Base-by-base conservation (phyloP, 2,888 invertebrate species). In the Eupeodes latifasciatus region DNA sequence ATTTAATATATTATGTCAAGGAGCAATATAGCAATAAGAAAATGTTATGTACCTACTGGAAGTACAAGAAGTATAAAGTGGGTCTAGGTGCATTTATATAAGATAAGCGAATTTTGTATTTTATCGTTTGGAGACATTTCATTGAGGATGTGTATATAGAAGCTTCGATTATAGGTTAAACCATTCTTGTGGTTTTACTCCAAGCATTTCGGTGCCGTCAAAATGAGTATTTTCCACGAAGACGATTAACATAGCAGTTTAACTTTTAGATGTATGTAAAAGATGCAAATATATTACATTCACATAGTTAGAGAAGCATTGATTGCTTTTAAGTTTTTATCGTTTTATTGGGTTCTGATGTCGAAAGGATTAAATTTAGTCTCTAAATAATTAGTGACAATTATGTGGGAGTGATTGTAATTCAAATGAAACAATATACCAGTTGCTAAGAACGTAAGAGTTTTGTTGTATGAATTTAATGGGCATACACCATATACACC, bases 61-160 rank as follows among this genome's bases (percentile, higher is more conserved):
- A 40, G 57, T 27, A 67, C 40, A 40, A 40, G 9, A 40, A 2
- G 6, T 7, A 40, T 40, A 40, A 5, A 40, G 6, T 40, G 4
- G 9, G 1, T 40, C 9, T 40, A 40, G 40, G 5, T 40, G 5
- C 40, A 40, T 40, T 9, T 40, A 40, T 9, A 40, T 40, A 9
- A 81, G 67, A 67, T 75, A 75, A 81, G 69, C 5, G 40, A 16
- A 62, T 76, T 76, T 69, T 4, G 19, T 72, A 57, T 47, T 72
- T 72, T 55, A 53, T 69, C 53, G 53, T 12, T 69, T 53, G 36
- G 12, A 16, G 69, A 36, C 53, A 55, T 55, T 69, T 19, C n/a
- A 71, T 47, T 66, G 9, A 40, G 5, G 40, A 1, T 36, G 5
- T 27, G 27, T 5, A 7, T 11, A 40, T 62, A 44, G 34, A 62